Evolutionary conservation across 2,797 vertebrate genomes (phyloP), one percentile per base, ranked within the genome.

Genomic region (Diplodus sargus): DNA sequence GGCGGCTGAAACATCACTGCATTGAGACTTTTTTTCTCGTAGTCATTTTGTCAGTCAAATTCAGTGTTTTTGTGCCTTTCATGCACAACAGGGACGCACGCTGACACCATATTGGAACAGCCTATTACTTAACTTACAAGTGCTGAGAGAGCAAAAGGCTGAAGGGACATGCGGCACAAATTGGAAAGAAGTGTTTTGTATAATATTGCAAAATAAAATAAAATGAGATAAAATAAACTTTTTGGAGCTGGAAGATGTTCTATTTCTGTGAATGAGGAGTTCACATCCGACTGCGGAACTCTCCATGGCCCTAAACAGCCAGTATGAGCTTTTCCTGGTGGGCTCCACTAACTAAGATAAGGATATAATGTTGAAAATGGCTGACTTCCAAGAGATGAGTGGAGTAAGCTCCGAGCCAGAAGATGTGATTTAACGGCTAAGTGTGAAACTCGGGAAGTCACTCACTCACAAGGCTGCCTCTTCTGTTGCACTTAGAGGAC

Each of bases 361-460:
- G 88, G 83, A 82, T 82, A 76, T 88, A 82, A 82, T 87, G 85
- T 87, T 81, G 63, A 74, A 89, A 91, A 87, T 90, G 91, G 87
- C 85, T 77, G 84, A 85, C 81, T 83, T 88, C 85, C 87, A 89
- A 85, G 74, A 86, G 86, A 87, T 90, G 84, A 85, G 78, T 74
- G 72, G 77, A 85, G 70, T 81, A 85, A 90, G 87, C 87, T 90
- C 58, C 70, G 18, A 90, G 90, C 89, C 84, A 85, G 83, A 78
- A 76, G 75, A 90, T 90, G 84, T 86, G 84, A 92, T 91, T 92
- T 92, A 89, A 92, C 57, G 72, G 82, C 52, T 79, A 78, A 90
- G 86, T 91, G 87, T 90, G 89, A 91, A 91, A 91, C 79, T 83
- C 61, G 16, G 68, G 67, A 59, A 89, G 88, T 85, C 83, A 86